Conservation (phyloP, 2,113 vertebrate genomes). For the Nansenia antarctica region DNA sequence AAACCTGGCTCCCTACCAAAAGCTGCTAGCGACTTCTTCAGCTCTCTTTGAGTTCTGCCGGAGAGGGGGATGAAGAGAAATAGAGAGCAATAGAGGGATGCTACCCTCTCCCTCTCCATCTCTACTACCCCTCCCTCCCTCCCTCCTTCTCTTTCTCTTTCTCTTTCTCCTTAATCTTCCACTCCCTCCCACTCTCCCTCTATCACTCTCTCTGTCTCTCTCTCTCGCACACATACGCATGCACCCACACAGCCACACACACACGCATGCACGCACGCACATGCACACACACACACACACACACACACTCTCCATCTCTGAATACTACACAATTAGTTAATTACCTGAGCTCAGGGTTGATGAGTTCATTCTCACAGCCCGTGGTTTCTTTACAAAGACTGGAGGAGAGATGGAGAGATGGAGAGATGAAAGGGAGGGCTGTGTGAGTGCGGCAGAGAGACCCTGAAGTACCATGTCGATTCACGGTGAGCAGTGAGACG, state of each 20-base stretch:
- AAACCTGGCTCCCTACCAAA: neutral
- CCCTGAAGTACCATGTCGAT: too few species aligned
- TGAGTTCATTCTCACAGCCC: conserved; percentile 38
- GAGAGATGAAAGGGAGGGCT: neutral
- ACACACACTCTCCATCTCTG: conserved; percentile 5
- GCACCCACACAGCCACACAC: neutral
- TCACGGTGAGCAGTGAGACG: too few species aligned
- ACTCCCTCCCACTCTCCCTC: neutral
- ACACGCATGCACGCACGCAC: neutral
- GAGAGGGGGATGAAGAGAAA: neutral
- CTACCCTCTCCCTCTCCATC: neutral
- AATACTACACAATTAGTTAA: conserved; percentile 50
- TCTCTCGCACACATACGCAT: neutral
- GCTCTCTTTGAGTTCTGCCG: too few species aligned
- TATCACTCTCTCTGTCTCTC: neutral
- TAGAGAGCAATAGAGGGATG: neutral
- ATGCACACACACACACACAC: neutral
- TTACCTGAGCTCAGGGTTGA: conserved; percentile 41
- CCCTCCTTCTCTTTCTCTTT: neutral
- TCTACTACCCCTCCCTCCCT: neutral
- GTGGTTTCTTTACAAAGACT: neutral
- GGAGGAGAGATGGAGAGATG: neutral
- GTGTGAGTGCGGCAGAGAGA: neutral
- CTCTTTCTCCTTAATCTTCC: neutral
- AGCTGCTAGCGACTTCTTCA: neutral